Evolutionary conservation across 2,113 vertebrate genomes (phyloP), one percentile per base, ranked within the genome.

Genomic region (Crotophaga sulcirostris): DNA sequence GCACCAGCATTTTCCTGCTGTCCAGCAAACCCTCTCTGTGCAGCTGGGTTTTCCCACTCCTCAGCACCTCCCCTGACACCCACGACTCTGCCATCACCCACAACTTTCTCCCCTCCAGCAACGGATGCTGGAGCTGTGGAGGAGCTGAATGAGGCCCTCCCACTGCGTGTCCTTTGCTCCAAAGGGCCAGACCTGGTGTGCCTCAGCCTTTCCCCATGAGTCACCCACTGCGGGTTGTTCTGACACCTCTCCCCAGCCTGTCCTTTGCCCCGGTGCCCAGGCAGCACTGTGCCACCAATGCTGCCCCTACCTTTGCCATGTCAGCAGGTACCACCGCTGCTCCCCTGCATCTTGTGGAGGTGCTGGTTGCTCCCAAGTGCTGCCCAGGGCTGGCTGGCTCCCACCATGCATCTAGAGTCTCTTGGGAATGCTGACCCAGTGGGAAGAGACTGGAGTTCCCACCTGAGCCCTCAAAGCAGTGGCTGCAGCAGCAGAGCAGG

Each of bases 401-500:
- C 56, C 36, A 49, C 6, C 11, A 1, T 10, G 2, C 31, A 16
- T 20, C 56, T 2, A 0, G 0, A 18, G 14, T 5, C 25, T n/a
- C 62, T 49, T 11, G 42, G 66, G 63, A 52, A 4, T 11, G 1
- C 14, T 31, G 40, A 58, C 16, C 60, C n/a, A 10, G 0, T 6
- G 55, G 15, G 29, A 69, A 47, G 40, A 5, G 24, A 3, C 13
- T 0, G 0, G 7, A 20, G 5, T 7, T 25, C 77, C 73, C 59
- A 8, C 7, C 5, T 2, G 11, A 3, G 9, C n/a, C 40, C 60
- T 20, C 1, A 2, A 33, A 67, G 60, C 33, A 15, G 15, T 9
- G 0, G 1, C 5, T 33, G 74, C 38, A 23, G 59, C 2, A 3
- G 29, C 2, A 3, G 26, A 5, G 2, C 29, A n/a, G 24, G 26